Evolutionary conservation across 2,113 vertebrate genomes (phyloP), one percentile per base, ranked within the genome.

Genomic region (Chauna torquata): DNA sequence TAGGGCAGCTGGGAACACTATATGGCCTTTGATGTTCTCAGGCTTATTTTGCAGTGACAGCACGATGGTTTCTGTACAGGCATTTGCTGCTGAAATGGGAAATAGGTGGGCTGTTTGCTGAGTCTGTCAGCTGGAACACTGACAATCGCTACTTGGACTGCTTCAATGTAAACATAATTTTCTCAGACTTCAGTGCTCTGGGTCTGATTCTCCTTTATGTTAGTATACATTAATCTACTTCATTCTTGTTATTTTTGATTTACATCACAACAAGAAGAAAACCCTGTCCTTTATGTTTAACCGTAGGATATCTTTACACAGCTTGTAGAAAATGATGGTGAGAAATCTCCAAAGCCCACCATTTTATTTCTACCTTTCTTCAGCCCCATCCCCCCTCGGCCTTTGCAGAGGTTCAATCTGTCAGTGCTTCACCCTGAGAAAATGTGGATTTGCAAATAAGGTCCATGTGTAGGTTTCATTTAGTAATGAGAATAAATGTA

Each of bases 61-160:
- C 22, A 28, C 69, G 82, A 91, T 66, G 52, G 20, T 77, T 97
- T 97, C 96, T 93, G 82, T 88, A 96, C 16, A 86, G 76, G 61
- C 91, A 90, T 79, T 78, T 94, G 78, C 65, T 95, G 84, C 80
- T 88, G 81, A 96, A 97, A 93, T 74, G 81, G 94, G 88, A 96
- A 72, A 36, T 82, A 95, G 94, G 92, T 95, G 94, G 95, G 85
- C 65, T 95, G 92, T 92, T 94, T 94, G 94, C 90, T 96, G 96
- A 96, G 92, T 92, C 96, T 94, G 86, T 88, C 85, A 96, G 91
- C 87, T 88, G 95, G 92, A 97, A 95, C 94, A 72, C 86, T 96
- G 87, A 75, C 55, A 87, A 87, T 74, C 24, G 14, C 80, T 94
- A 76, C 81, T 86, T 94, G 68, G 95, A 93, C 76, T 75, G 74